Conservation (phyloP, 2,888 invertebrate genomes). For the Aphidius colemani region DNA sequence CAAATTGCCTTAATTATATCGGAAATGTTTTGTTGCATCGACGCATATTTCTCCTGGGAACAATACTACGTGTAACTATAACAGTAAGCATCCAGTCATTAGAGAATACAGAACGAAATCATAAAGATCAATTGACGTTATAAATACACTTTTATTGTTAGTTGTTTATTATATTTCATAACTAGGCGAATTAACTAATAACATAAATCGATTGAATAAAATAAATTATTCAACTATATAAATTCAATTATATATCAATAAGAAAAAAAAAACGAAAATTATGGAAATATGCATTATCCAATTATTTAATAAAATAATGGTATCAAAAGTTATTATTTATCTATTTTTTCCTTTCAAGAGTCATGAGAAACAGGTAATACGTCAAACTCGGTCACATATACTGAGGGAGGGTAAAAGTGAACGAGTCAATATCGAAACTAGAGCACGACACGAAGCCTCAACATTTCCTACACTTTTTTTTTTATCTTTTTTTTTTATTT, state of each 20-base stretch:
- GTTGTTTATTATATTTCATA: slow-evolving; percentile 8
- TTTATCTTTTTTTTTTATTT: background rate
- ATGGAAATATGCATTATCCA: background rate
- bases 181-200: background rate
- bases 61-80: slow-evolving; percentile 30
- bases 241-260: background rate
- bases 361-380: slow-evolving; percentile 18
- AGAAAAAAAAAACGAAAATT: background rate
- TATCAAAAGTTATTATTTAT: too few relatives aligned
- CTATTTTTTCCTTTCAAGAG: background rate
- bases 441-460: slow-evolving; percentile 22
- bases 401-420: background rate
- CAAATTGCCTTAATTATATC: slow-evolving; percentile 13
- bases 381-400: slow-evolving; percentile 14
- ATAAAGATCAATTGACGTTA: slow-evolving; percentile 21
- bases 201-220: background rate
- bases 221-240: background rate
- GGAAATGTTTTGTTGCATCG: slow-evolving; percentile 35
- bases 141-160: slow-evolving; percentile 15
- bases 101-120: slow-evolving; percentile 24
- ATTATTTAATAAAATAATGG: background rate
- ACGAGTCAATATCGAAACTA: slow-evolving; percentile 16
- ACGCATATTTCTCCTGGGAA: slow-evolving; percentile 44
- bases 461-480: slow-evolving; percentile 3
- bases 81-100: slow-evolving; percentile 33